Conservation (phyloP, 2,113 vertebrate genomes). For the Psephotus haematonotus region DNA sequence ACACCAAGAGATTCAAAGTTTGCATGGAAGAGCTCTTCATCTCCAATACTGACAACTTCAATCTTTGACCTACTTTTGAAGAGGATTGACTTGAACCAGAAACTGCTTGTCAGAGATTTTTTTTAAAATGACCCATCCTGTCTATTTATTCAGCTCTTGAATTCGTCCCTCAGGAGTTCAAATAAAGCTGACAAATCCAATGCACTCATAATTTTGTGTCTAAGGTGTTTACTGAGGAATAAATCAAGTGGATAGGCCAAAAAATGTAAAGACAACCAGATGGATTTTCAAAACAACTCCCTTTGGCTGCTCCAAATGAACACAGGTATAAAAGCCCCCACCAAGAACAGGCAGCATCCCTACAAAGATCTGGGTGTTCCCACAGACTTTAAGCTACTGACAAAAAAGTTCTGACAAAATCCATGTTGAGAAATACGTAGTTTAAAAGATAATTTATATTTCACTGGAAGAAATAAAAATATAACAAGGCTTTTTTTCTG, state of each 20-base stretch:
- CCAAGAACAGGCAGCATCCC: not conserved
- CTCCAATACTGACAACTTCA: not conserved
- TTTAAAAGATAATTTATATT: not conserved
- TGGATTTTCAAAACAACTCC: not conserved
- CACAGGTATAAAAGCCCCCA: not conserved
- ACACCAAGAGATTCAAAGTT: not conserved
- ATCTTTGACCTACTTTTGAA: slow-evolving; percentile 29
- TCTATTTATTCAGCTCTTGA: not conserved
- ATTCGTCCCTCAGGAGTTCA: slow-evolving; percentile 35
- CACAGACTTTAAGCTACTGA: not conserved
- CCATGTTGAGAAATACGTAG: not conserved
- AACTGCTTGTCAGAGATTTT: slow-evolving; percentile 11
- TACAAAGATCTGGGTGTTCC: not conserved
- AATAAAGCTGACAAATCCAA: slow-evolving; percentile 43
- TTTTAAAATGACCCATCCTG: slow-evolving; percentile 7
- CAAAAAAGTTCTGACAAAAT: not conserved
- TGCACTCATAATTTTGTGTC: slow-evolving; percentile 17
- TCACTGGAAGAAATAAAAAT: not conserved
- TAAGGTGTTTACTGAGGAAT: not conserved
- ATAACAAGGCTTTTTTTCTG: not conserved
- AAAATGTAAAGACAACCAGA: not conserved
- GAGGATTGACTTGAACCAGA: slow-evolving; percentile 1
- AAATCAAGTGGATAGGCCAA: not conserved
- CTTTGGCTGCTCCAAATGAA: not conserved
- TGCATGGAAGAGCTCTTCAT: not conserved